A percentile compares a stretch with the other conserved stretches of the same genome.
phyloP scores from a whole-genome alignment of 2,113 vertebrate species.

The Bubo bubo region DNA sequence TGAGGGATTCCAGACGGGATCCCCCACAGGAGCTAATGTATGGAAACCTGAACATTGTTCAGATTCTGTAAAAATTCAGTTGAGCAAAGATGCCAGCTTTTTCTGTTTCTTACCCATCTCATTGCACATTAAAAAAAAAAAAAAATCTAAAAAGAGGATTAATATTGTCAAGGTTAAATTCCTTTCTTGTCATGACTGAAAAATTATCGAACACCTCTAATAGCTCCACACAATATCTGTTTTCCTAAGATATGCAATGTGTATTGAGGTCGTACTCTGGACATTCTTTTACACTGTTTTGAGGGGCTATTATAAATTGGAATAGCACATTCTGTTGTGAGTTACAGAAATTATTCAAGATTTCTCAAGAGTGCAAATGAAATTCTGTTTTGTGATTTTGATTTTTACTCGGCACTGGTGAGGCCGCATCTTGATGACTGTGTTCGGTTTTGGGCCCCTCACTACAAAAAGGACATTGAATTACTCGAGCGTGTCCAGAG shows the following conservation, averaged over 20 bases:
- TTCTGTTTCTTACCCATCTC: background rate
- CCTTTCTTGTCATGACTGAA: background rate
- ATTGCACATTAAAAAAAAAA: background rate
- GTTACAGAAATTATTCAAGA: background rate
- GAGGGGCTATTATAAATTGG: background rate
- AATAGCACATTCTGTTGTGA: background rate
- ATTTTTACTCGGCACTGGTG: no score
- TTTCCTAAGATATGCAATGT: background rate
- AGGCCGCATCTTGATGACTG: no score
- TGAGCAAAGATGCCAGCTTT: background rate
- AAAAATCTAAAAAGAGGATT: background rate
- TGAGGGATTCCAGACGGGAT: background rate
- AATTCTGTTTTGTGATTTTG: background rate
- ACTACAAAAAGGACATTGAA: no score
- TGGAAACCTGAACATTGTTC: background rate
- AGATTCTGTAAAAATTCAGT: background rate
- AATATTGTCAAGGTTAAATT: background rate
- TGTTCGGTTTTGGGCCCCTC: no score
- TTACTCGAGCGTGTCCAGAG: no score
- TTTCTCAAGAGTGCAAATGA: background rate
- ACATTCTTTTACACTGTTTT: background rate
- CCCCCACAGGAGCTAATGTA: background rate
- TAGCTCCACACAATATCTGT: background rate
- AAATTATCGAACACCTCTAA: background rate
- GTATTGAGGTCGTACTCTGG: background rate